These are phyloP conservation scores for Peromyscus attwateri DNA, from an alignment of 2,797 vertebrate species.

Conservation along the genomic window DNA sequence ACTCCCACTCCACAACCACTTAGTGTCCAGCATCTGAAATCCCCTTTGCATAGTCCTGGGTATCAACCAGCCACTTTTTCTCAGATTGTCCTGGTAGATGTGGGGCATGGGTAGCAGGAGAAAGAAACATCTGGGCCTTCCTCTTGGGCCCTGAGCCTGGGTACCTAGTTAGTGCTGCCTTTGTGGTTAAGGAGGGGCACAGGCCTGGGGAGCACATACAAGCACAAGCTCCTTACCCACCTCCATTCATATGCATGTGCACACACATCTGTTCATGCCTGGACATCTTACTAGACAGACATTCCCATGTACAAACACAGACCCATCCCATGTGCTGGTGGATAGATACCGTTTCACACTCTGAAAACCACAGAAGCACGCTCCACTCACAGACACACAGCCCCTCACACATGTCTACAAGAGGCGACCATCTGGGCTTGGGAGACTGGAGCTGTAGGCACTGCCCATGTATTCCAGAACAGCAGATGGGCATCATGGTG, in stretches of 20 bases:
- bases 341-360: neutral
- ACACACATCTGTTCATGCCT: neutral
- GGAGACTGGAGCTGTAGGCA: neutral
- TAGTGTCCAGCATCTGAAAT: neutral
- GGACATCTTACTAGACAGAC: neutral
- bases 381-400: neutral
- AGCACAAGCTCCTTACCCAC: neutral
- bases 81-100: neutral
- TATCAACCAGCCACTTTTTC: neutral
- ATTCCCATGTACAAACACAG: neutral
- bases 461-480: neutral
- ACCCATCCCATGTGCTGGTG: neutral
- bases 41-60: neutral
- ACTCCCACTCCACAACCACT: neutral
- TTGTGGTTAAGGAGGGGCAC: neutral
- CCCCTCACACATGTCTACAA: neutral
- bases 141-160: neutral
- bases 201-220: neutral
- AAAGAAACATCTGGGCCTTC: neutral
- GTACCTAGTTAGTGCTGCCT: neutral
- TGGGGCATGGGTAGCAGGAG: neutral
- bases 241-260: neutral
- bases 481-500: slow-evolving; percentile 61
- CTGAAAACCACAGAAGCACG: neutral
- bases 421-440: slow-evolving; percentile 66